Base-by-base conservation (phyloP, 2,797 vertebrate genomes). In the Ceyx erithaca region DNA sequence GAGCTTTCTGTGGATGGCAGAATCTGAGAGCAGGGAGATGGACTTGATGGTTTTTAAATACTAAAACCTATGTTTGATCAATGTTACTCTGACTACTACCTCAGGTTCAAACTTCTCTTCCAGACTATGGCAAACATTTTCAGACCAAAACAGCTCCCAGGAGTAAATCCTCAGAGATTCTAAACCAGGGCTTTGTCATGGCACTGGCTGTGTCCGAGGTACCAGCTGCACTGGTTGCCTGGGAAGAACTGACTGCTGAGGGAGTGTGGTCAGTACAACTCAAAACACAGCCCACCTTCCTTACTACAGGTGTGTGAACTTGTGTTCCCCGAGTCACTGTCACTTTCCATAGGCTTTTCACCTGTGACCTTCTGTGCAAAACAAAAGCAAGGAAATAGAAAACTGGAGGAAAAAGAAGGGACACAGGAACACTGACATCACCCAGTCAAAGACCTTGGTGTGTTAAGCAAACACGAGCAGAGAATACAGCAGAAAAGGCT, bases 401-500 rank as follows among this genome's bases (percentile, higher is more conserved):
- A 63, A 70, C 16, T n/a, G 45, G 69, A 62, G 18, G 25, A 40
- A 54, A 91, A 87, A 37, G 9, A 30, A 30, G 8, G 21, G 40
- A 43, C 5, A 4, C 17, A 68, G 78, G 62, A 68, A 35, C 35
- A 13, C 57, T 33, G 71, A 17, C 48, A 46, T 10, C 71, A 55
- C 20, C 4, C 12, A 54, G 15, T 75, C 58, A 30, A 26, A 58
- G 64, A 71, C 8, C 8, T 58, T 2, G 23, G 57, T 7, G 15
- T 45, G 23, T 0, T 23, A 31, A 85, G 69, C 16, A 70, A 72
- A 78, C n/a, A 41, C 1, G 17, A 80, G 59, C 78, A 22, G 48
- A 8, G 23, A 26, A 40, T 1, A 46, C 37, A 37, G 25, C 1
- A 46, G 37, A n/a, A 16, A 0, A n/a, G n/a, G 12, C 13, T 4